Evolutionary conservation across 1,140 invertebrate species (phyloP), one percentile per base, ranked within the genome.

Genomic region (Drosophila virilis): DNA sequence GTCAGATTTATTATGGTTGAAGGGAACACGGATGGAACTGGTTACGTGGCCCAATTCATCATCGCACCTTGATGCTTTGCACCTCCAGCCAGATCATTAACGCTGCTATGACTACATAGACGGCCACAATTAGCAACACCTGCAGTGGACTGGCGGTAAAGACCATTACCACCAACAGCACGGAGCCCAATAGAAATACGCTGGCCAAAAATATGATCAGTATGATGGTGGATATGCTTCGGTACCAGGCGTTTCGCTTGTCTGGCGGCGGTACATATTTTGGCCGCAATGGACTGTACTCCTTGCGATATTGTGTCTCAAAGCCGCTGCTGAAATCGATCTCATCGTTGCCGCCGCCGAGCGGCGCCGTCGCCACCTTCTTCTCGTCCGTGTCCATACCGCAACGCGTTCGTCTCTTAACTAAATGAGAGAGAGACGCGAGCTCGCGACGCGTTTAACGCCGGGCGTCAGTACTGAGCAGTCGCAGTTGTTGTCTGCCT

Each of bases 321-420:
- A 78, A 91, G 40, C 90, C 90, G 68, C 90, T 91, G 57, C 69
- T 88, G n/a, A 91, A 91, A 35, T 91, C 90, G 7, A 91, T 59
- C 48, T 91, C 90, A 50, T 91, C 90, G 9, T 84, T 74, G 22
- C 48, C 42, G 28, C 48, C 42, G 28, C 51, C 54, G 1, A 45
- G 59, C 8, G 73, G 13, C 12, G 62, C 52, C 42, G 72, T 50
- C 12, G 70, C 45, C 13, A 58, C 55, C 32, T 72, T 83, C 42
- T 70, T 77, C 40, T 74, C 66, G 40, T 88, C 84, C 73, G 84
- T 89, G 84, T 88, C 84, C 83, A 88, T 88, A 38, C 62, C 74
- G 73, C 37, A 72, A 50, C 62, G 77, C 69, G 83, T 74, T 45
- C 84, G 52, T 42, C 35, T 46, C 33, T 65, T 37, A 59, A 88